A percentile compares a stretch with the other conserved stretches of the same genome.
Evolutionary conservation across 2,888 invertebrate species (phyloP).

Genomic region (Eudasyphora cyanicolor): DNA sequence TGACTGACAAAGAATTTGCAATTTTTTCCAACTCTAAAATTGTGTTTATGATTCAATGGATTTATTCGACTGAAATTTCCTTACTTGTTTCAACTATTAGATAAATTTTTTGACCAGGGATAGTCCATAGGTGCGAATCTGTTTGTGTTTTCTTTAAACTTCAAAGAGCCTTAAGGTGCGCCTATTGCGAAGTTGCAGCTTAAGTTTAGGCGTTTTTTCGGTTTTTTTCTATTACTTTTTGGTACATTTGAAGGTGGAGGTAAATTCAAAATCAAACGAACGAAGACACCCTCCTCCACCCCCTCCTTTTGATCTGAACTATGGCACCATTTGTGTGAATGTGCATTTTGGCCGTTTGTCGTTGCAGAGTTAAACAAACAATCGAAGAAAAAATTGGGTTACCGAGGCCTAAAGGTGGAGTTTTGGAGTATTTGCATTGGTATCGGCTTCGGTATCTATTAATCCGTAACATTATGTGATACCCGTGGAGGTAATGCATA

Average conservation of each 20-base stretch:
- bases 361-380: conserved; percentile 32
- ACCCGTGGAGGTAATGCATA: too few relatives aligned
- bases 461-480: conserved; percentile 23
- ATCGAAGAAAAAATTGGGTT: conserved; percentile 56
- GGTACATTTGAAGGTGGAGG: conserved; percentile 64
- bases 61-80: too few relatives aligned
- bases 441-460: conserved; percentile 6
- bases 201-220: conserved; percentile 55
- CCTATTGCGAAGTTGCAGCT: conserved; percentile 31
- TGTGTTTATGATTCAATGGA: too few relatives aligned
- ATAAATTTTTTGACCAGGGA: neutral
- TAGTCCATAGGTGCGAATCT: neutral
- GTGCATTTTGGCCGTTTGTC: conserved; percentile 21
- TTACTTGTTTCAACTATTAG: too few relatives aligned
- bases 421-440: conserved; percentile 1
- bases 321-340: neutral
- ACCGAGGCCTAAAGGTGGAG: conserved; percentile 63
- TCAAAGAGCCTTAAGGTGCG: conserved; percentile 62
- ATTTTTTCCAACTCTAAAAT: too few relatives aligned
- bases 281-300: conserved; percentile 29
- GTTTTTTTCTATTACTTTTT: conserved; percentile 24
- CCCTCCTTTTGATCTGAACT: conserved; percentile 24
- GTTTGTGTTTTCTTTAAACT: conserved; percentile 32
- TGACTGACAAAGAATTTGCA: too few relatives aligned
- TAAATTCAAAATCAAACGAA: conserved; percentile 39